Evolutionary conservation across 2,113 vertebrate species (phyloP).

Genomic region (Dasypus novemcinctus): DNA sequence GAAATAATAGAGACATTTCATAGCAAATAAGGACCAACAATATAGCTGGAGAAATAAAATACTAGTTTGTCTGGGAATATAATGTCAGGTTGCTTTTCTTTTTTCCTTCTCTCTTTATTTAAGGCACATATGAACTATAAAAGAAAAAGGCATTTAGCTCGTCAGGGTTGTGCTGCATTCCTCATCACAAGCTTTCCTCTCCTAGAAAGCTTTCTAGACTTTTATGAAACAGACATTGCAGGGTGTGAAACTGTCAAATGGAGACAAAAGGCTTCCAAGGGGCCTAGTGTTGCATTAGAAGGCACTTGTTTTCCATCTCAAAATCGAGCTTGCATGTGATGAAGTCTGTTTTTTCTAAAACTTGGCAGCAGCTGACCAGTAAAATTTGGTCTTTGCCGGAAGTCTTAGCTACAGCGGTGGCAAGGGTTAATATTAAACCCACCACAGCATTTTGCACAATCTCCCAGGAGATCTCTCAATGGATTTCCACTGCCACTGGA

Average conservation of each 20-base stretch:
- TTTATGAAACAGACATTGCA: conserved; percentile 65
- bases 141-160: conserved; percentile 8
- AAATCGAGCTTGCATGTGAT: neutral
- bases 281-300: conserved; percentile 50
- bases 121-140: neutral
- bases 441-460: conserved; percentile 81
- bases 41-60: neutral
- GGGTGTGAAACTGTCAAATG: conserved; percentile 74
- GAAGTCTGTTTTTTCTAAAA: conserved; percentile 71
- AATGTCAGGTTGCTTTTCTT: neutral
- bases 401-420: conserved; percentile 82
- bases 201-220: conserved; percentile 53
- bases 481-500: conserved; percentile 85
- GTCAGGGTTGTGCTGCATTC: neutral
- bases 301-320: conserved; percentile 53
- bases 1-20: neutral
- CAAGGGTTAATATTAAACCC: conserved; percentile 86
- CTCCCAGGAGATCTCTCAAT: conserved; percentile 81
- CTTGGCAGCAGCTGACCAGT: conserved; percentile 80
- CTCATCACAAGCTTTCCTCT: neutral
- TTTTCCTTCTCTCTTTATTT: neutral
- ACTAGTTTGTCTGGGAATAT: conserved; percentile 24
- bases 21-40: neutral
- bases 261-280: conserved; percentile 68
- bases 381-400: conserved; percentile 76